Evolutionary conservation across 1,140 invertebrate genomes (phyloP), one percentile per base, ranked within the genome.

Genomic region (Adelges cooleyi): DNA sequence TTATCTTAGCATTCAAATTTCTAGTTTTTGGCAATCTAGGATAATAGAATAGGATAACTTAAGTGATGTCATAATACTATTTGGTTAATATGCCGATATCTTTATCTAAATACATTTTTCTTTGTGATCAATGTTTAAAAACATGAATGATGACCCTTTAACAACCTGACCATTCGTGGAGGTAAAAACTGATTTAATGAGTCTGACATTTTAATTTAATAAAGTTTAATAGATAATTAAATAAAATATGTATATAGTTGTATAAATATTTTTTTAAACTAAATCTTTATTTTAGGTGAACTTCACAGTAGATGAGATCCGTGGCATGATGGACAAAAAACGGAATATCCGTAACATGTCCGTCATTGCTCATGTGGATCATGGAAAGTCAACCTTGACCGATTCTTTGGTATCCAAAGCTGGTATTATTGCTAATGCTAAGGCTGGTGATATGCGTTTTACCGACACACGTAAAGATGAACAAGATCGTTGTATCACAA

Each of bases 311-410:
- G 95, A 98, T 82, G 94, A 99, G 83, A 99, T 99, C 82, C 90
- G 96, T 82, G 80, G 73, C 75, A 92, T 99, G 86, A 99, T 99
- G 96, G 95, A 99, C 89, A 94, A 94, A 76, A 98, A 98, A 82
- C 83, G 82, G 80, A 99, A 99, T 75, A 99, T 99, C 79, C 86
- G 97, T 76, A 99, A 99, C 81, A 99, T 99, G 96, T 99, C 96
- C 75, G 97, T 99, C 77, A 99, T 99, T 79, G 97, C 97, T 72
- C 97, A 99, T 79, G 97, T 99, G 67, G 97, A 99, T 83, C 97
- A 99, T 77, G 97, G 97, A 75, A 99, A 99, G 79, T 99, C 96
- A 70, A 99, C 97, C 52, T 77, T 99, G 76, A 99, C 97, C 48
- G 97, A 99, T 80, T 99, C 97, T 54, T 82, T 99, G 71, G 95